Evolutionary conservation across 1,140 invertebrate genomes (phyloP), one percentile per base, ranked within the genome.

Genomic region (Panulirus ornatus): DNA sequence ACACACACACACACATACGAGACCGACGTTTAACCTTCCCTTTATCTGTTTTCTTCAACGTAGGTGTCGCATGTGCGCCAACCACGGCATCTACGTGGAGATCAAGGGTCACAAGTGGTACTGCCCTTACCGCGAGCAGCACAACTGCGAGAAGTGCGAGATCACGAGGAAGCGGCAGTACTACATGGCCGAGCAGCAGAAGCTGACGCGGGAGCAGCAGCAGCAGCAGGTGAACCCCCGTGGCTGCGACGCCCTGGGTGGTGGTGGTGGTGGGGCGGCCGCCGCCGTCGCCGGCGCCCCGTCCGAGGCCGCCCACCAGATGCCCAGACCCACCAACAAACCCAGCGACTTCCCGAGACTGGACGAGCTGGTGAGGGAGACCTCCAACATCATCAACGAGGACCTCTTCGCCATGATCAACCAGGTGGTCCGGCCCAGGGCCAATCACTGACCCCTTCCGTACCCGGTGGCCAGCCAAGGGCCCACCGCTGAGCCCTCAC

Each of bases 81-180:
- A 92, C 58, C 91, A 92, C 44, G 81, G 78, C n/a, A 40, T 73
- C 1, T 91, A 84, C 22, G 89, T 85, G 14, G 81, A 84, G 34
- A 76, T 92, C 1, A 92, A 92, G 34, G 91, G 91, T 6, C 91
- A 92, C 79, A 92, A 92, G 70, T 92, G 90, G 85, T 88, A 88
- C 88, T 92, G 91, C 51, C 42, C 54, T 0, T 91, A 79, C 84
- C 81, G 86, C 27, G 79, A 88, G 0, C 19, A 54, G 6, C 90
- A 90, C 47, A 51, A 36, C 16, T 92, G 91, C 38, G 63, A 38
- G 9, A 66, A 84, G 84, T 92, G 91, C 63, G 89, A 84, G 9
- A 91, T 92, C 63, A 92, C 91, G 9, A 79, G 89, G 34, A 92
- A 92, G 42, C 66, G 79, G 38, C 91, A 92, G 58, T 73, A 73